Conservation (phyloP, 2,888 invertebrate genomes). For the Chrysomela aeneicollis region DNA sequence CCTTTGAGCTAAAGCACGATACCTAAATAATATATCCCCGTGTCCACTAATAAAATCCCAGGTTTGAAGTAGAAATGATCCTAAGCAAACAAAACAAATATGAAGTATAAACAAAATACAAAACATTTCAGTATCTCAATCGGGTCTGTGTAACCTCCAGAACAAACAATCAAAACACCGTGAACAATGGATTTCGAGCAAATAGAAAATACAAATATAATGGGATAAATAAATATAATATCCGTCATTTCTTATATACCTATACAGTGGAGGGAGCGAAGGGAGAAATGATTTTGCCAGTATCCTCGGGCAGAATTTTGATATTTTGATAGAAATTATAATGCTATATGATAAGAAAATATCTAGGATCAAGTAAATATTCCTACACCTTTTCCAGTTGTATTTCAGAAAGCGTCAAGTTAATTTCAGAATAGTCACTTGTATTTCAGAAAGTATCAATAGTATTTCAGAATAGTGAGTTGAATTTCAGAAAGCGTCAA, state of each 20-base stretch:
- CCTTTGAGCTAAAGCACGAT: not conserved
- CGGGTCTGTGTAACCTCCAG: not conserved
- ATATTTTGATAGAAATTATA: too few species aligned
- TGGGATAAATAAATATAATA: not conserved
- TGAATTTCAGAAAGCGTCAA: too few species aligned
- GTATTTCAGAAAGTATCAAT: too few species aligned
- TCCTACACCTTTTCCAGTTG: too few species aligned
- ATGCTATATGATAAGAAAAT: too few species aligned
- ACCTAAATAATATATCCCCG: not conserved
- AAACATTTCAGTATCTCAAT: conserved; percentile 4
- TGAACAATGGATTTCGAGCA: not conserved
- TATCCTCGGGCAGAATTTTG: too few species aligned
- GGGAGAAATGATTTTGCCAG: not conserved
- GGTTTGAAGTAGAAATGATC: not conserved
- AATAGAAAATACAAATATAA: conserved; percentile 1
- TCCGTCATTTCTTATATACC: not conserved
- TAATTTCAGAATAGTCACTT: too few species aligned
- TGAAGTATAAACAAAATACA: not conserved
- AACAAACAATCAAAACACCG: not conserved
- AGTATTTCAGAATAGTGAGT: too few species aligned
- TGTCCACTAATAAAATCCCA: not conserved
- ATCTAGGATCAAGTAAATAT: too few species aligned
- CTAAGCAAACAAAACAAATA: conserved; percentile 4
- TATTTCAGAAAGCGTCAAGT: too few species aligned
- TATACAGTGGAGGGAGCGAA: too few species aligned